Percentiles rank a stretch among this genome's conserved stretches.
phyloP scores from a whole-genome alignment of 2,797 vertebrate species.

The Rhodeus uyekii region DNA sequence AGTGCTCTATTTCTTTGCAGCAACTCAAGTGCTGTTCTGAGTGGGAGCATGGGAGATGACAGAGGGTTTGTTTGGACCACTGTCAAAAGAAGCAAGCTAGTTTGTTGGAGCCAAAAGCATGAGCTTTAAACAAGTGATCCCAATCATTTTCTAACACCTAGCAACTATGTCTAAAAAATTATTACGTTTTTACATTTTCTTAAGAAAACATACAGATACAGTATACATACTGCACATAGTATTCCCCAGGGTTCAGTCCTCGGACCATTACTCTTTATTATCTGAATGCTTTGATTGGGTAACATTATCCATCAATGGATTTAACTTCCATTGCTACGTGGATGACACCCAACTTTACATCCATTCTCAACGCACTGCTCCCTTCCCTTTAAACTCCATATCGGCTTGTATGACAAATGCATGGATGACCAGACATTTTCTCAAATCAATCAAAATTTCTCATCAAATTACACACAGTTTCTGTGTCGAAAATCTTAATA shows the following conservation, averaged over 20 bases:
- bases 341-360: not conserved
- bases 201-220: not conserved
- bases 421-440: not conserved
- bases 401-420: not conserved
- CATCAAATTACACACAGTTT: not conserved
- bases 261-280: not conserved
- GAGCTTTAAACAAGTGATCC: not conserved
- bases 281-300: not conserved
- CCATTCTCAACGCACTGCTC: not conserved
- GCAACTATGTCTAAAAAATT: not conserved
- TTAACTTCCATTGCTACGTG: not conserved
- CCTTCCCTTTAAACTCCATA: not conserved
- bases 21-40: constrained; percentile 5
- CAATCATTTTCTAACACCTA: not conserved
- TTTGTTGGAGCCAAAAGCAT: not conserved
- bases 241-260: not conserved
- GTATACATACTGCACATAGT: not conserved
- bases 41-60: constrained; percentile 17
- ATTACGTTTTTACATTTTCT: not conserved
- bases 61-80: constrained; percentile 3
- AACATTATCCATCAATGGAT: not conserved
- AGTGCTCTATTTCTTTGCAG: constrained; percentile 38
- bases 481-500: not conserved
- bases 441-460: not conserved
- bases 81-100: constrained; percentile 5